Conservation (phyloP, 2,113 vertebrate genomes). For the Petromus typicus region DNA sequence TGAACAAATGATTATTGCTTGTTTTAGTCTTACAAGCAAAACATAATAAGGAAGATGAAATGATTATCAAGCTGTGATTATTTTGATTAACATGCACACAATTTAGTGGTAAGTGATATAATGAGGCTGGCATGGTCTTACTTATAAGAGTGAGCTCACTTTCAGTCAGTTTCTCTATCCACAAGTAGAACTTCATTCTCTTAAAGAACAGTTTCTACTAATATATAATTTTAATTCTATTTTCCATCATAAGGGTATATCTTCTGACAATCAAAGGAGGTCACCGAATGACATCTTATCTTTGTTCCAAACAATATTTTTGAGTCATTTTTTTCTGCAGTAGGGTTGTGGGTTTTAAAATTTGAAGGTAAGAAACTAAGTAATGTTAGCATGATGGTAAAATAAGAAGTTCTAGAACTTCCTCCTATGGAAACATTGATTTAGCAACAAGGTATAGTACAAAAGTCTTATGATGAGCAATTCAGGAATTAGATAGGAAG, state of each 20-base stretch:
- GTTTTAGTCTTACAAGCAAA: conserved; percentile 76
- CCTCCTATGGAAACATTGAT: background rate
- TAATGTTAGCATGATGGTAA: background rate
- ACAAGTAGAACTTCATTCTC: background rate
- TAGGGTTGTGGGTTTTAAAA: background rate
- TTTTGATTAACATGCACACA: conserved; percentile 32
- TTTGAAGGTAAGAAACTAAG: background rate
- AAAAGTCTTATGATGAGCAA: background rate
- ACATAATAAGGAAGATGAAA: conserved; percentile 51
- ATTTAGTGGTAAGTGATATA: background rate
- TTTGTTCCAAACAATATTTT: background rate
- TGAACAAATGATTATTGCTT: conserved; percentile 76
- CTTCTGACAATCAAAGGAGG: background rate
- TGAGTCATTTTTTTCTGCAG: background rate
- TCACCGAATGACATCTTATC: background rate
- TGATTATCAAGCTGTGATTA: conserved; percentile 69
- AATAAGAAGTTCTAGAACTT: background rate
- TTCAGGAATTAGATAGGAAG: background rate
- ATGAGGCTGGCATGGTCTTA: accelerated
- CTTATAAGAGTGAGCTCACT: background rate
- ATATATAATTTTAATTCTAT: background rate
- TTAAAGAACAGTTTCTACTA: background rate
- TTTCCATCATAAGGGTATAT: background rate
- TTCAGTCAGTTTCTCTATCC: background rate
- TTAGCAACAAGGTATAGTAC: background rate